A percentile compares a stretch with the other conserved stretches of the same genome.
Evolutionary conservation across 1,140 invertebrate species (phyloP).

Genomic region (Trissolcus basalis): DNA sequence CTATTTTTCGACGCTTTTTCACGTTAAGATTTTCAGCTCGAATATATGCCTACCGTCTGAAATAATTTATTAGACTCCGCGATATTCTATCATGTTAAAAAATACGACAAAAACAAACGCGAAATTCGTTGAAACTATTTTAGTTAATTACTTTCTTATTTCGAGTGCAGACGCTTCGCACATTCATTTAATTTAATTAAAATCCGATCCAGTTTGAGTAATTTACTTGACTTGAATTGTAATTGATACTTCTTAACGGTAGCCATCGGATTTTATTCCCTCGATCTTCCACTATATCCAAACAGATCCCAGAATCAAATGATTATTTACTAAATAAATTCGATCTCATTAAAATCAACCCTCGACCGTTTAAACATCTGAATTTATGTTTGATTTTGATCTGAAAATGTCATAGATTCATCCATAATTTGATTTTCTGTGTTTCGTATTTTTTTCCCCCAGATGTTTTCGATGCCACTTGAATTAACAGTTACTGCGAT

Average conservation of each 20-base stretch:
- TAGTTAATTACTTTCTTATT: constrained; percentile 37
- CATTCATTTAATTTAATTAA: constrained; percentile 55
- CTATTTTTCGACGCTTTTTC: constrained; percentile 2
- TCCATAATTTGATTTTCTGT: too few species aligned
- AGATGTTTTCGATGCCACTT: too few species aligned
- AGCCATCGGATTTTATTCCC: constrained; percentile 21
- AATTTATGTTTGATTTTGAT: too few species aligned
- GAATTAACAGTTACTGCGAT: too few species aligned
- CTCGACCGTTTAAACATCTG: too few species aligned
- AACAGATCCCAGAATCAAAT: constrained; percentile 22
- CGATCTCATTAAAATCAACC: too few species aligned
- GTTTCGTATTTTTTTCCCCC: too few species aligned
- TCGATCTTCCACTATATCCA: constrained; percentile 9
- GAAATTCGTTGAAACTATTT: constrained; percentile 13
- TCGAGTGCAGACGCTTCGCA: constrained; percentile 30
- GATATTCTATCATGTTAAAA: constrained; percentile 18
- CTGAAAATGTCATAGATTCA: too few species aligned
- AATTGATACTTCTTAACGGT: constrained; percentile 42
- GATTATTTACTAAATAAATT: constrained; percentile 20
- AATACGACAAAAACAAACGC: constrained; percentile 5
- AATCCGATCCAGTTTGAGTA: constrained; percentile 45
- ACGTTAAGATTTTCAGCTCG: too few species aligned
- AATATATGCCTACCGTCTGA: neutral
- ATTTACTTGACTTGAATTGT: constrained; percentile 36
- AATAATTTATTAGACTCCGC: constrained; percentile 26